Conservation (phyloP, 1,140 invertebrate species). For the Catajapyx aquilonaris region DNA sequence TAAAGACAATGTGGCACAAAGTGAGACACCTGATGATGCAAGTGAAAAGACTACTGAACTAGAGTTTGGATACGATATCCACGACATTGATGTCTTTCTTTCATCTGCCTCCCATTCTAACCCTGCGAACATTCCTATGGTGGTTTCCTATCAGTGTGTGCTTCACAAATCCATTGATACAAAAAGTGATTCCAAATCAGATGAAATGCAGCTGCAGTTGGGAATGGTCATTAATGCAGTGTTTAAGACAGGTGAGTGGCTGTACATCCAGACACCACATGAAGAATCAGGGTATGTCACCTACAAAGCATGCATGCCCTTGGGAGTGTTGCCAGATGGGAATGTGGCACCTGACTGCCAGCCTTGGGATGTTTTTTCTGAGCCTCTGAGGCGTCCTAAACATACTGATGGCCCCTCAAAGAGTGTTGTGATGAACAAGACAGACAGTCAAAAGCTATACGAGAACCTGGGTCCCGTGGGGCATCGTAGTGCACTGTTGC, state of each 20-base stretch:
- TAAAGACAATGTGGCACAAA: too few relatives aligned
- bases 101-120: slow-evolving; percentile 44
- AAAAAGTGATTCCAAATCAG: slow-evolving; percentile 3
- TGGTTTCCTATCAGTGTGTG: slow-evolving; percentile 45
- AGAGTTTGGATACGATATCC: slow-evolving; percentile 49
- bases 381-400: too few relatives aligned
- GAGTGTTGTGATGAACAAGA: slow-evolving; percentile 16
- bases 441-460: slow-evolving; percentile 40
- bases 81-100: slow-evolving; percentile 47
- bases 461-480: slow-evolving; percentile 15
- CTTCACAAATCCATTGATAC: slow-evolving; percentile 37
- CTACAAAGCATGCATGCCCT: slow-evolving; percentile 39
- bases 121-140: slow-evolving; percentile 60
- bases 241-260: slow-evolving; percentile 59
- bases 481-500: neutral
- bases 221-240: slow-evolving; percentile 67
- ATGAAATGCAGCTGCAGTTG: slow-evolving; percentile 29
- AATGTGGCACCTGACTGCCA: too few relatives aligned
- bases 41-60: too few relatives aligned
- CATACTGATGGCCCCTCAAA: too few relatives aligned
- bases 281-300: slow-evolving; percentile 45
- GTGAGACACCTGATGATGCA: too few relatives aligned
- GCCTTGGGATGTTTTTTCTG: too few relatives aligned
- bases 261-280: slow-evolving; percentile 62
- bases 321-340: slow-evolving; percentile 37